Conservation (phyloP, 2,888 invertebrate species). For the Rhopalosiphum nymphaeae region DNA sequence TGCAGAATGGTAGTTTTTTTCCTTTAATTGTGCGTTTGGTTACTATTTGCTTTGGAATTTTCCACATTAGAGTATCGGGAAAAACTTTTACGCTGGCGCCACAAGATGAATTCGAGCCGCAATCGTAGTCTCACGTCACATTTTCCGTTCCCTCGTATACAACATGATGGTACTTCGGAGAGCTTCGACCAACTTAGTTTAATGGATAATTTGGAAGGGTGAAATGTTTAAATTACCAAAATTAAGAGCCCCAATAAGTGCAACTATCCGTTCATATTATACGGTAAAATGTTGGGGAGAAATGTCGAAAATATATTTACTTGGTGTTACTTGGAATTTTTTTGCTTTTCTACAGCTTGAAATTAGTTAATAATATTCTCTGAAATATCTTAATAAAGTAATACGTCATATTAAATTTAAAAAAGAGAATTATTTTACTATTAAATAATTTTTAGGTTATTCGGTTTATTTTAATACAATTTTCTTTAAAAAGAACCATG, state of each 20-base stretch:
- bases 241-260: constrained; percentile 9
- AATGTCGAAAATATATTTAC: neutral
- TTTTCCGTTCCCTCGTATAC: neutral
- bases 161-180: neutral
- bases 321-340: neutral
- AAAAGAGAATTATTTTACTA: too few species aligned
- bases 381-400: neutral
- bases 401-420: neutral
- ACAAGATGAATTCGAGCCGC: constrained; percentile 30
- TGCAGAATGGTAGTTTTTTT: neutral
- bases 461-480: neutral
- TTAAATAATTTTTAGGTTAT: neutral
- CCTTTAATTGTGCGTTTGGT: constrained; percentile 36
- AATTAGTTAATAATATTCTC: neutral
- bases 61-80: constrained; percentile 23
- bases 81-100: constrained; percentile 50
- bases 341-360: neutral
- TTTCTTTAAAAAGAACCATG: neutral
- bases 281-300: neutral
- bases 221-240: constrained; percentile 45
- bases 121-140: constrained; percentile 14
- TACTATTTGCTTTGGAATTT: constrained; percentile 30
- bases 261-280: neutral
- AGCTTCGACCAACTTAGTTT: neutral
- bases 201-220: neutral